phyloP scores from a whole-genome alignment of 2,797 vertebrate genomes.

The Menidia menidia region DNA sequence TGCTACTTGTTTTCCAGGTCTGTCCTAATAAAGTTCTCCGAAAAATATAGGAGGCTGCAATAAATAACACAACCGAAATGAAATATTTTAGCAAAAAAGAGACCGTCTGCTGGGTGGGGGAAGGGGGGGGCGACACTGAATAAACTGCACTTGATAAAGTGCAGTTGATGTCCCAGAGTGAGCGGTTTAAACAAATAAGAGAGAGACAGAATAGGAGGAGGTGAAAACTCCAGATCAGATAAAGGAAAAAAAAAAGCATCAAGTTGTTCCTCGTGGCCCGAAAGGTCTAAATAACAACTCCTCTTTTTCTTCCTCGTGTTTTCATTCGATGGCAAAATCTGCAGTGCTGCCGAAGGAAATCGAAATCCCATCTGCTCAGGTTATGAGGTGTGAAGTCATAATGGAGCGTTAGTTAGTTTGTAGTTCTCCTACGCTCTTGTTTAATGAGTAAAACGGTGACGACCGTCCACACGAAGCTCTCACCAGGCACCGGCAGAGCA shows the following conservation, averaged over 20 bases:
- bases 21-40: conserved; percentile 67
- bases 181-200: conserved; percentile 27
- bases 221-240: conserved; percentile 24
- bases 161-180: conserved; percentile 24
- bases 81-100: conserved; percentile 9
- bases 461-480: conserved; percentile 51
- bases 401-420: conserved; percentile 24
- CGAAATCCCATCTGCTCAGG: conserved; percentile 48
- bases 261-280: conserved; percentile 44
- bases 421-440: conserved; percentile 33
- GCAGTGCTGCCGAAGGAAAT: conserved; percentile 39
- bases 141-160: conserved; percentile 36
- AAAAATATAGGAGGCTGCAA: conserved; percentile 49
- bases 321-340: conserved; percentile 58
- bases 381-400: conserved; percentile 61
- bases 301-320: conserved; percentile 28
- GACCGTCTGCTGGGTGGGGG: background rate
- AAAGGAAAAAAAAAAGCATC: conserved; percentile 46
- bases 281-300: conserved; percentile 29
- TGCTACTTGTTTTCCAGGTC: conserved; percentile 87
- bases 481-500: conserved; percentile 3
- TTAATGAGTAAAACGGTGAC: conserved; percentile 52
- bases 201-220: background rate
- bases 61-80: conserved; percentile 37
- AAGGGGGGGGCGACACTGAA: conserved; percentile 23